Evolutionary conservation across 2,113 vertebrate genomes (phyloP).

Genomic region (Sminthopsis crassicaudata): DNA sequence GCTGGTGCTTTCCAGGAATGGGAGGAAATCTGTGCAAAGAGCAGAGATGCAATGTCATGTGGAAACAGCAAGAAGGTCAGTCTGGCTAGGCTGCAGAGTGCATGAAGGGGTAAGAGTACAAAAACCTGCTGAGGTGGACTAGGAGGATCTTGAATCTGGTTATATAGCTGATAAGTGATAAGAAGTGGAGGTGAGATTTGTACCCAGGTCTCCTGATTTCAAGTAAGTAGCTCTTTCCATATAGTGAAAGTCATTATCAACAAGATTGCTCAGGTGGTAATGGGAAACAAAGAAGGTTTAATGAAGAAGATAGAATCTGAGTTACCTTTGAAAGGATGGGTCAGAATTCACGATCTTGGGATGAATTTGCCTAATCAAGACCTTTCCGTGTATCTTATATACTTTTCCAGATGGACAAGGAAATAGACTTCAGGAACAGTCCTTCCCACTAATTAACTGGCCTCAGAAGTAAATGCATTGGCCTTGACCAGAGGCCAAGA

Average conservation of each 20-base stretch:
- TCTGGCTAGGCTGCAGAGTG: background rate
- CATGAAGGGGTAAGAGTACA: background rate
- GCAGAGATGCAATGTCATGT: background rate
- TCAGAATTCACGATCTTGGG: background rate
- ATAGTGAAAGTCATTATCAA: background rate
- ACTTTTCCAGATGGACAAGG: background rate
- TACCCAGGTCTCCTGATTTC: background rate
- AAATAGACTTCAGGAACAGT: background rate
- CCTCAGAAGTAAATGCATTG: slow-evolving; percentile 58
- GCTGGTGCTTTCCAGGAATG: background rate
- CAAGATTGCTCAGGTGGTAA: no score
- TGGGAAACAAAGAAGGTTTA: background rate
- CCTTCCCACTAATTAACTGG: slow-evolving; percentile 76
- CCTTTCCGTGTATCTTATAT: background rate
- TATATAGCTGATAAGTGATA: background rate
- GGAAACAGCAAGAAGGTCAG: background rate
- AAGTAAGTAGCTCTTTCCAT: background rate
- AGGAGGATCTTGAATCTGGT: background rate
- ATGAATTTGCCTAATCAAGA: background rate
- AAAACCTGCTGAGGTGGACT: background rate
- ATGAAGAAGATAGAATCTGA: background rate
- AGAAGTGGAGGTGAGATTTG: background rate
- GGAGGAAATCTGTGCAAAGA: background rate
- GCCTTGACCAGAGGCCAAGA: slow-evolving; percentile 63
- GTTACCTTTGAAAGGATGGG: background rate